Evolutionary conservation across 2,888 invertebrate genomes (phyloP).

Genomic region (Ichneumon xanthorius): DNA sequence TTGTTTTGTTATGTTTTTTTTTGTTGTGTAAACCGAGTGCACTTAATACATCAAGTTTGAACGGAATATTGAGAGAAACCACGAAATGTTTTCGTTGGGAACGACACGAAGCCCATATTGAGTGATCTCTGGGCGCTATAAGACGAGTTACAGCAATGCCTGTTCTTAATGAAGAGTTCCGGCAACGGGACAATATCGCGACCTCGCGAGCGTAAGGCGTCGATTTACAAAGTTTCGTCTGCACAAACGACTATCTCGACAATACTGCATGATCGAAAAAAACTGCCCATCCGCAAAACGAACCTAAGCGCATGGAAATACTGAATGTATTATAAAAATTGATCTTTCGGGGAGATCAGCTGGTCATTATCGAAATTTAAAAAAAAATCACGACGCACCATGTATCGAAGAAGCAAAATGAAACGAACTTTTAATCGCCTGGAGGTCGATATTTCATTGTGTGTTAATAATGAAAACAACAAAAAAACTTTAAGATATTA

Average conservation of each 20-base stretch:
- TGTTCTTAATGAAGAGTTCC: not conserved
- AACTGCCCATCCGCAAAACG: not conserved
- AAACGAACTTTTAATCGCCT: not conserved
- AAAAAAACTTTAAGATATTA: not conserved
- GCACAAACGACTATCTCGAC: not conserved
- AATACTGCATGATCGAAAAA: not conserved
- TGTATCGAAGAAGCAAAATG: not conserved
- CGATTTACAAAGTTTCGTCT: not conserved
- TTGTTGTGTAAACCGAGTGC: not conserved
- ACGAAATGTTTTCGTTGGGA: not conserved
- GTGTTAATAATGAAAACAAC: not conserved
- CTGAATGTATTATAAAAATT: not conserved
- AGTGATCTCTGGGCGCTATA: not conserved
- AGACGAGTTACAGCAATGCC: not conserved
- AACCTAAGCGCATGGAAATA: not conserved
- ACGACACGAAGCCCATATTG: not conserved
- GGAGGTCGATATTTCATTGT: not conserved
- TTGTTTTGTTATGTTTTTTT: not conserved
- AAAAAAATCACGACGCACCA: not conserved
- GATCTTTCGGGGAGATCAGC: not conserved
- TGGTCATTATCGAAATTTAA: not conserved
- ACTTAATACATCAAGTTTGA: slow-evolving; percentile 3
- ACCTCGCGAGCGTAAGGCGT: not conserved
- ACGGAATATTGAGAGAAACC: not conserved
- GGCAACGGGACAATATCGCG: not conserved